These are phyloP conservation scores for Drosophila meridionalis DNA, from an alignment of 2,888 invertebrate genomes.

Conservation along the genomic window DNA sequence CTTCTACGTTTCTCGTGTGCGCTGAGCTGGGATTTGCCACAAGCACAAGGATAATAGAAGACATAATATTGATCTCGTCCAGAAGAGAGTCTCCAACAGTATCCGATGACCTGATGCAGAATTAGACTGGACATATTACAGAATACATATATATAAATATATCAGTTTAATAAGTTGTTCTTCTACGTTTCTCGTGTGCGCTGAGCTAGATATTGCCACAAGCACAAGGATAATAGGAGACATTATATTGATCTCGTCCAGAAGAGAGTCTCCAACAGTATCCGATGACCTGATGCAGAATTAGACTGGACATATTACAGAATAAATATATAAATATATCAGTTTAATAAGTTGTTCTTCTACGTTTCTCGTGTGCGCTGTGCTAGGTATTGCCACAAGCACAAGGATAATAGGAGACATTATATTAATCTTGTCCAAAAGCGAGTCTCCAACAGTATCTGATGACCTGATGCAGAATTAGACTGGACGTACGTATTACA, in stretches of 20 bases:
- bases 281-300: conserved; percentile 64
- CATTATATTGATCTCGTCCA: conserved; percentile 73
- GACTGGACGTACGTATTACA: conserved; percentile 58
- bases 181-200: conserved; percentile 82
- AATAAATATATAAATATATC: neutral
- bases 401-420: conserved; percentile 83
- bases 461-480: conserved; percentile 70
- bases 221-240: conserved; percentile 83
- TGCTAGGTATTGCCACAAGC: conserved; percentile 53
- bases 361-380: conserved; percentile 82
- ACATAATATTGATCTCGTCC: conserved; percentile 72
- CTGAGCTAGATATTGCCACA: conserved; percentile 50
- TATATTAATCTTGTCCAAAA: conserved; percentile 78
- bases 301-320: conserved; percentile 63
- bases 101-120: conserved; percentile 62
- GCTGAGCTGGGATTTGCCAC: conserved; percentile 49
- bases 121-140: conserved; percentile 67
- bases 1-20: conserved; percentile 83
- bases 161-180: conserved; percentile 54
- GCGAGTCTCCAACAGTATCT: conserved; percentile 77
- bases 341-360: conserved; percentile 61
- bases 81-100: conserved; percentile 80
- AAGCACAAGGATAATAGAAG: conserved; percentile 83
- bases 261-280: conserved; percentile 80
- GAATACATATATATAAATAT: neutral